These are phyloP conservation scores for Cephus rjabovi DNA, from an alignment of 2,888 invertebrate species.

Conservation along the genomic window DNA sequence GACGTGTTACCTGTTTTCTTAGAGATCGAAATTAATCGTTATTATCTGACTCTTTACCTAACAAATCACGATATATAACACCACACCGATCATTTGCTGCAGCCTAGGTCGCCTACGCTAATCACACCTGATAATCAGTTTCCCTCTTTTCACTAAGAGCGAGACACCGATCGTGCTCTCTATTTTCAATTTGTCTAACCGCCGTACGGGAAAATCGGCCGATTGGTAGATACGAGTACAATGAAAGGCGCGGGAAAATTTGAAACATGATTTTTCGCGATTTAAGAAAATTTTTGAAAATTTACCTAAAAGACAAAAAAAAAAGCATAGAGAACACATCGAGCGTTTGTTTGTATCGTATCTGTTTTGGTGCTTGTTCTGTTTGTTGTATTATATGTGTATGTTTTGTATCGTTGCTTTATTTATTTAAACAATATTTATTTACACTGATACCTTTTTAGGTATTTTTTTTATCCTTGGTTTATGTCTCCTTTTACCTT, in stretches of 20 bases:
- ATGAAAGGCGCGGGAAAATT: not conserved
- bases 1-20: slow-evolving; percentile 43
- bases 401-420: not conserved
- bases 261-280: no score
- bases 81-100: not conserved
- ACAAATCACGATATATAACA: slow-evolving; percentile 1
- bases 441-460: not conserved
- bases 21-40: slow-evolving; percentile 8
- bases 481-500: not conserved
- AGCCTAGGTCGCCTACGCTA: not conserved
- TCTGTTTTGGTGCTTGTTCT: not conserved
- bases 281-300: no score
- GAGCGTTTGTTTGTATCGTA: no score
- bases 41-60: slow-evolving; percentile 6
- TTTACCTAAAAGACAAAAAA: not conserved
- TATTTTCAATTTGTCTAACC: not conserved
- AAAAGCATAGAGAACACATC: not conserved
- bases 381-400: not conserved
- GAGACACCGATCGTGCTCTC: not conserved
- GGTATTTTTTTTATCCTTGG: not conserved
- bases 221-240: not conserved
- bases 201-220: not conserved
- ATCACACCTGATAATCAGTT: not conserved
- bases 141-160: not conserved
- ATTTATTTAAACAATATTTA: not conserved